phyloP scores from a whole-genome alignment of 1,140 invertebrate genomes.

The Zaprionus davidi region DNA sequence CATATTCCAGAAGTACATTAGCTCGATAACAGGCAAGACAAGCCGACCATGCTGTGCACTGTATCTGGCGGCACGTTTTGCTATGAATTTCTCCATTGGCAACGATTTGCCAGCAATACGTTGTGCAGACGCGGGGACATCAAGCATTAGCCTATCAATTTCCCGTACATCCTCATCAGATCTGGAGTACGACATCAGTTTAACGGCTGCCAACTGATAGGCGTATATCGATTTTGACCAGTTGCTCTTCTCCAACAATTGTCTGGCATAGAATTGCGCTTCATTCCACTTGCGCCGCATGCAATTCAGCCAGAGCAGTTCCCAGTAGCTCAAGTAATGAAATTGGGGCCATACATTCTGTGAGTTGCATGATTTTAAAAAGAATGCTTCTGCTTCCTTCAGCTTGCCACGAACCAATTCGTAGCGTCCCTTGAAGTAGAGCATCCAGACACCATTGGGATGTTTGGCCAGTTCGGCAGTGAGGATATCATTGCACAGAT shows the following conservation, averaged over 20 bases:
- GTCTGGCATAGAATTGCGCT: conserved; percentile 89
- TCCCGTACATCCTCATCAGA: conserved; percentile 83
- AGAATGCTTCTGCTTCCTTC: conserved; percentile 90
- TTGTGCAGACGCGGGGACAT: conserved; percentile 92
- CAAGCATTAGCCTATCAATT: conserved; percentile 86
- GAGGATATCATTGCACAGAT: conserved; percentile 90
- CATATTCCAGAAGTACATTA: conserved; percentile 97
- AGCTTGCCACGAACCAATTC: conserved; percentile 93
- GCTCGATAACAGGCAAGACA: conserved; percentile 92
- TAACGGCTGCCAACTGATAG: conserved; percentile 93
- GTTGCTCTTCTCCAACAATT: conserved; percentile 90
- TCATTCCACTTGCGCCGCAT: conserved; percentile 89
- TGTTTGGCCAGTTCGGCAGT: conserved; percentile 88
- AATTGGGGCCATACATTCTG: conserved; percentile 96
- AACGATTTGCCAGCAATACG: conserved; percentile 97
- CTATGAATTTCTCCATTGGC: conserved; percentile 98
- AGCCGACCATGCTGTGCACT: conserved; percentile 90
- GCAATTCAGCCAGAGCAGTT: conserved; percentile 94
- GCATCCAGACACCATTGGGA: conserved; percentile 95
- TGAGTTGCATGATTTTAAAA: conserved; percentile 92
- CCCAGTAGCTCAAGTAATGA: conserved; percentile 98
- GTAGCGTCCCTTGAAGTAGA: conserved; percentile 95
- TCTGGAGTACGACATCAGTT: conserved; percentile 85
- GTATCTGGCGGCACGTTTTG: conserved; percentile 93
- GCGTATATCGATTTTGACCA: conserved; percentile 97